phyloP scores from a whole-genome alignment of 1,140 invertebrate species.

The Aethina tumida region DNA sequence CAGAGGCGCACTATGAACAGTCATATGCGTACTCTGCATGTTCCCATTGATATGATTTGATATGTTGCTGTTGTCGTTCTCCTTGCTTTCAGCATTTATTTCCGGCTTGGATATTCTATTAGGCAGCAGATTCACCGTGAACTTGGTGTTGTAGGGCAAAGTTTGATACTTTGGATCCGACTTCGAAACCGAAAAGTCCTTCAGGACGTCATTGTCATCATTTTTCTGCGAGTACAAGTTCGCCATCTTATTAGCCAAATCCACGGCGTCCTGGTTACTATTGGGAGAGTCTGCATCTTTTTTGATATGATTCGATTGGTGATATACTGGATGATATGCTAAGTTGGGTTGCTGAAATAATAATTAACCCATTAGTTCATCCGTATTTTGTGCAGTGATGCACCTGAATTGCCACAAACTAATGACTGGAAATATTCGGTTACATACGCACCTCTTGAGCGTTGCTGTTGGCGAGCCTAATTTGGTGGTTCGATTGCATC shows the following conservation, averaged over 20 bases:
- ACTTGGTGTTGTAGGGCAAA: slow-evolving; percentile 80
- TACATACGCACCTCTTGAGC: slow-evolving; percentile 21
- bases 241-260: slow-evolving; percentile 23
- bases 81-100: slow-evolving; percentile 14
- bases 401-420: too few relatives aligned
- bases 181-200: slow-evolving; percentile 55
- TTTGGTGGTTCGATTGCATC: slow-evolving; percentile 20
- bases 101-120: slow-evolving; percentile 21
- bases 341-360: slow-evolving; percentile 20
- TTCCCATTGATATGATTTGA: slow-evolving; percentile 21
- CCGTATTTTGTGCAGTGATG: too few relatives aligned
- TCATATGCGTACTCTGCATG: slow-evolving; percentile 38
- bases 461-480: slow-evolving; percentile 16
- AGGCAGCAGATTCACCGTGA: slow-evolving; percentile 49
- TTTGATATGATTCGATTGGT: slow-evolving; percentile 33
- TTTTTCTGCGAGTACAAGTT: slow-evolving; percentile 15
- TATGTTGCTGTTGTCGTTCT: slow-evolving; percentile 31
- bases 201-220: slow-evolving; percentile 29
- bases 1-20: slow-evolving; percentile 56
- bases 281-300: slow-evolving; percentile 24
- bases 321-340: slow-evolving; percentile 34
- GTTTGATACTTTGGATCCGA: slow-evolving; percentile 91
- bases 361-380: not conserved
- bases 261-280: slow-evolving; percentile 20
- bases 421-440: too few relatives aligned